A percentile compares a stretch with the other conserved stretches of the same genome.
Evolutionary conservation across 37 sponge, comb jelly and placozoan genomes (phyloP).

Genomic region (Diacarnus erythraeanus): DNA sequence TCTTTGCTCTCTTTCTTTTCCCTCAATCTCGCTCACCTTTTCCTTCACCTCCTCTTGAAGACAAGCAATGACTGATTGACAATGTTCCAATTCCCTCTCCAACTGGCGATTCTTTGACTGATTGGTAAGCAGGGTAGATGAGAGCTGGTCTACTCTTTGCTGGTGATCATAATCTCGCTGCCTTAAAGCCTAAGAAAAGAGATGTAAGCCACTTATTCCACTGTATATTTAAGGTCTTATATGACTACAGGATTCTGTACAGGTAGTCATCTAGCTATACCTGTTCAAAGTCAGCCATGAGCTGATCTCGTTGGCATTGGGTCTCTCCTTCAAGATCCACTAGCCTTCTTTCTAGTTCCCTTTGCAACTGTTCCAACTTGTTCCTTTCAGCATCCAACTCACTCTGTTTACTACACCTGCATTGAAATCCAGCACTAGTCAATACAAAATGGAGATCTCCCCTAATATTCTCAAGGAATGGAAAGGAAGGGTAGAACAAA

Average conservation of each 20-base stretch:
- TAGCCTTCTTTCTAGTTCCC: constrained; percentile 28
- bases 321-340: constrained; percentile 31
- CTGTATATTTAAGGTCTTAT: too few relatives aligned
- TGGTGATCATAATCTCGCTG: constrained; percentile 22
- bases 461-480: too few relatives aligned
- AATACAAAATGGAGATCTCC: too few relatives aligned
- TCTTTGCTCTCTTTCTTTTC: not conserved
- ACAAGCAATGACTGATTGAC: constrained; percentile 46
- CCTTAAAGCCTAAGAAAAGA: constrained; percentile 1
- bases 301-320: not conserved
- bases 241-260: too few relatives aligned
- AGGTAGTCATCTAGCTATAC: too few relatives aligned
- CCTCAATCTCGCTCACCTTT: not conserved
- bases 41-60: constrained; percentile 1
- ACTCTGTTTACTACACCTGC: constrained; percentile 12
- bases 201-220: too few relatives aligned
- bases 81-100: constrained; percentile 40
- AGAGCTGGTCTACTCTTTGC: not conserved
- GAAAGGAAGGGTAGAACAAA: too few relatives aligned
- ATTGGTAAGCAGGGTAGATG: not conserved
- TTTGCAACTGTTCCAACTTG: constrained; percentile 5
- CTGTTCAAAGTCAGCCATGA: constrained; percentile 39
- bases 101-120: constrained; percentile 15
- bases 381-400: constrained; percentile 25
- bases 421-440: too few relatives aligned